Conservation (phyloP, 2,797 vertebrate genomes). For the Xenopus petersii region DNA sequence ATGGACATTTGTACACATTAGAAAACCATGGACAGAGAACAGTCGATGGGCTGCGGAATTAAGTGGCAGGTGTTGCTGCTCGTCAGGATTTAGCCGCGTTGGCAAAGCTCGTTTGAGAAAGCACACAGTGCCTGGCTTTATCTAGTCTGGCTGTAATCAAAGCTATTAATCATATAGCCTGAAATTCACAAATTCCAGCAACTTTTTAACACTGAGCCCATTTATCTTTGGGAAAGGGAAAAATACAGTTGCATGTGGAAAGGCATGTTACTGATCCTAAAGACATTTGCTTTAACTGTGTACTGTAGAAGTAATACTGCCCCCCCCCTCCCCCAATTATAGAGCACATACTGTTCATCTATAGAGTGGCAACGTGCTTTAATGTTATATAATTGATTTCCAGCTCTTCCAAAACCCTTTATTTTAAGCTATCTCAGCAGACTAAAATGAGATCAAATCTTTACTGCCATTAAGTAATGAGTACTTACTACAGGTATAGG, state of each 20-base stretch:
- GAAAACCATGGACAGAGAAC: constrained; percentile 8
- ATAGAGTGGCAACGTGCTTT: too few species aligned
- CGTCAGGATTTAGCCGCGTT: constrained; percentile 25
- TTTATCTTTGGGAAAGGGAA: constrained; percentile 37
- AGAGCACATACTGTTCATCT: too few species aligned
- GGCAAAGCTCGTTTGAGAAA: constrained; percentile 11
- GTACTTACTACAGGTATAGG: too few species aligned
- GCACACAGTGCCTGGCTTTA: constrained; percentile 12
- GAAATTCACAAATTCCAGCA: constrained; percentile 23
- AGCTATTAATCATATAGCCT: constrained; percentile 31
- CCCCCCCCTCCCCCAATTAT: too few species aligned
- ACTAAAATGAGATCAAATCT: too few species aligned
- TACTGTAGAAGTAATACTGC: too few species aligned
- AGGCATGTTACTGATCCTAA: not conserved
- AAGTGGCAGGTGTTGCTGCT: constrained; percentile 41
- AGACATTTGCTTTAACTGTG: not conserved
- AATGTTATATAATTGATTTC: too few species aligned
- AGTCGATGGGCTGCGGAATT: constrained; percentile 21
- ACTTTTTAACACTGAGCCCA: constrained; percentile 1
- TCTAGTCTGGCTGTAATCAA: constrained; percentile 24
- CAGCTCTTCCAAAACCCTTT: too few species aligned
- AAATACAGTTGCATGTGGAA: not conserved
- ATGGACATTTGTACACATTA: constrained; percentile 21
- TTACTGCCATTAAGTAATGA: too few species aligned
- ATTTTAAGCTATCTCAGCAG: too few species aligned